Conservation (phyloP, 2,113 vertebrate species). For the Cephalopterus ornatus region DNA sequence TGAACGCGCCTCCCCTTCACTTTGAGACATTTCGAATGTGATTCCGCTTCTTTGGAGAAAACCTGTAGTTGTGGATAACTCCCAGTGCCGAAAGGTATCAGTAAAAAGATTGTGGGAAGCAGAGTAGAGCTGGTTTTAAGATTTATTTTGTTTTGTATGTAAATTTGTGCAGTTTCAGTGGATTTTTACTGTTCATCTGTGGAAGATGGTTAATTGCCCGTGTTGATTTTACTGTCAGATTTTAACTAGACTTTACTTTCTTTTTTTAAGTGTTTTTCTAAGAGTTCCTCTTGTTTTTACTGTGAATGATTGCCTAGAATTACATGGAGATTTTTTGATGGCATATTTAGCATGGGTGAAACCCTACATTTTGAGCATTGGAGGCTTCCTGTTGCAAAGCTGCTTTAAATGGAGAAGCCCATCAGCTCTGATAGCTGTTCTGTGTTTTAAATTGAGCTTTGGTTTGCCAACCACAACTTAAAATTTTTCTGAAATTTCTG, state of each 20-base stretch:
- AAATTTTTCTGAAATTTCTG: neutral
- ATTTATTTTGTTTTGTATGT: neutral
- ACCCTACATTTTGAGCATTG: slow-evolving; percentile 31
- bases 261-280: slow-evolving; percentile 46
- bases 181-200: slow-evolving; percentile 30
- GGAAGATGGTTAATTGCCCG: neutral
- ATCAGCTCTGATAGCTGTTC: neutral
- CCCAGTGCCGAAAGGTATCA: neutral
- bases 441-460: neutral
- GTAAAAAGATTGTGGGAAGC: neutral
- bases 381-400: neutral
- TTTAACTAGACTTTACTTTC: slow-evolving; percentile 37
- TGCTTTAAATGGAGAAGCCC: neutral
- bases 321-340: neutral
- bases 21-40: neutral
- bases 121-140: neutral
- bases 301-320: slow-evolving; percentile 39
- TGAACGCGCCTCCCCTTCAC: neutral
- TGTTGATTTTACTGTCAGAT: slow-evolving; percentile 8
- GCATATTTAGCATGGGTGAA: neutral
- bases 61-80: neutral
- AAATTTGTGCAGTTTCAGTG: slow-evolving; percentile 19
- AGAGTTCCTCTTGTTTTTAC: slow-evolving; percentile 35
- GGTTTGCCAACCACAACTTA: neutral
- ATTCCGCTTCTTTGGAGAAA: neutral